A percentile compares a stretch with the other conserved stretches of the same genome.
phyloP scores from a whole-genome alignment of 2,797 vertebrate species.

The Pangasius krempfi region DNA sequence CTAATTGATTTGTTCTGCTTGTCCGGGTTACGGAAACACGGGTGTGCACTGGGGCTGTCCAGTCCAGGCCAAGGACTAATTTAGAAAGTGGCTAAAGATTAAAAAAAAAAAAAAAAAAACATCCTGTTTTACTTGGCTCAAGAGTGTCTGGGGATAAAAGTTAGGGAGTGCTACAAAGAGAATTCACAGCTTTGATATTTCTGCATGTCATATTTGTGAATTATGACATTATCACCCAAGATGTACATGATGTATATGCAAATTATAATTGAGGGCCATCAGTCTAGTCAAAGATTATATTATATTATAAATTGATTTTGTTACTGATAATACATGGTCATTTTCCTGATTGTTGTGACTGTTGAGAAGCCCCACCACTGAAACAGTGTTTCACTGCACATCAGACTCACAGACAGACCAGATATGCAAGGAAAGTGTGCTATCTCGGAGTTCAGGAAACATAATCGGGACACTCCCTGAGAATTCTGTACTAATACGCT shows the following conservation, averaged over 20 bases:
- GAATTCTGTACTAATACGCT: slow-evolving; percentile 8
- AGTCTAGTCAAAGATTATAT: background rate
- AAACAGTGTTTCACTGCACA: background rate
- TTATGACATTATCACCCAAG: background rate
- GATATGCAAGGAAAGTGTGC: slow-evolving; percentile 5
- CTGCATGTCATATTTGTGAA: background rate
- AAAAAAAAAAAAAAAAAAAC: slow-evolving; percentile 42
- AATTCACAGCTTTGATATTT: slow-evolving; percentile 15
- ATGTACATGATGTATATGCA: background rate
- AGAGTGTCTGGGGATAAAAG: background rate
- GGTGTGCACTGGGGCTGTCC: slow-evolving; percentile 12
- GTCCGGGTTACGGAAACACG: slow-evolving; percentile 24
- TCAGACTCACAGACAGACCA: background rate
- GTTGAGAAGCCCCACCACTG: background rate
- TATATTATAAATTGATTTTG: background rate
- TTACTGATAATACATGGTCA: background rate
- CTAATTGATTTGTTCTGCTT: slow-evolving; percentile 56
- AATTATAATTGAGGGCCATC: background rate
- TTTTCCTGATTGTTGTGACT: background rate
- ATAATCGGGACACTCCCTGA: slow-evolving; percentile 1
- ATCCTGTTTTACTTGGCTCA: slow-evolving; percentile 40
- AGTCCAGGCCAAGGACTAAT: slow-evolving; percentile 59
- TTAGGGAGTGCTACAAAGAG: background rate
- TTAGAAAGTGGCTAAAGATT: slow-evolving; percentile 56
- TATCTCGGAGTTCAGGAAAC: slow-evolving; percentile 15